Conservation (phyloP, 2,113 vertebrate species). For the Ariopsis seemanni region DNA sequence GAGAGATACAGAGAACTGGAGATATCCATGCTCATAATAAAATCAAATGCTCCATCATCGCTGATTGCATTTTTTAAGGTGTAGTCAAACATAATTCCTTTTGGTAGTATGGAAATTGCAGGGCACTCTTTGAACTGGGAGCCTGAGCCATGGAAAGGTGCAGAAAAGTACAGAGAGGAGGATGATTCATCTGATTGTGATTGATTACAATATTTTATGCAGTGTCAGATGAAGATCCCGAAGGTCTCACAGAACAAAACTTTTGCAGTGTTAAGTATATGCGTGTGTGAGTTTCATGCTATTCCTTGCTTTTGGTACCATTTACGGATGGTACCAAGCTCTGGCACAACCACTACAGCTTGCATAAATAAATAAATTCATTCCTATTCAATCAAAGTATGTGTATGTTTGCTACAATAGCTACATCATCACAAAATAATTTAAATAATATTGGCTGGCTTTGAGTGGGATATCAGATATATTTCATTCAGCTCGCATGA, state of each 20-base stretch:
- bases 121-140: not conserved
- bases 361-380: not conserved
- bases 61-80: constrained; percentile 29
- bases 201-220: constrained; percentile 26
- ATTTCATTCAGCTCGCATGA: too few species aligned
- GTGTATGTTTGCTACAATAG: not conserved
- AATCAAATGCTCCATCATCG: not conserved
- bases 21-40: not conserved
- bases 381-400: not conserved
- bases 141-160: not conserved
- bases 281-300: not conserved
- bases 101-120: constrained; percentile 36
- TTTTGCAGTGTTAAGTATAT: not conserved
- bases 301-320: not conserved
- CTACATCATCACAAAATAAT: not conserved
- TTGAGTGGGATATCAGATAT: too few species aligned
- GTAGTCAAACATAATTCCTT: constrained; percentile 30
- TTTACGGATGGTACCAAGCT: not conserved
- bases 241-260: constrained; percentile 15
- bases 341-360: not conserved
- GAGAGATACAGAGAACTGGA: not conserved
- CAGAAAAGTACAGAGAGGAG: not conserved
- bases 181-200: constrained; percentile 37
- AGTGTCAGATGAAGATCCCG: constrained; percentile 7
- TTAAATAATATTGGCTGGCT: too few species aligned